These are phyloP conservation scores for Lasioglossum pauxillum DNA, from an alignment of 2,888 invertebrate genomes.

Conservation along the genomic window DNA sequence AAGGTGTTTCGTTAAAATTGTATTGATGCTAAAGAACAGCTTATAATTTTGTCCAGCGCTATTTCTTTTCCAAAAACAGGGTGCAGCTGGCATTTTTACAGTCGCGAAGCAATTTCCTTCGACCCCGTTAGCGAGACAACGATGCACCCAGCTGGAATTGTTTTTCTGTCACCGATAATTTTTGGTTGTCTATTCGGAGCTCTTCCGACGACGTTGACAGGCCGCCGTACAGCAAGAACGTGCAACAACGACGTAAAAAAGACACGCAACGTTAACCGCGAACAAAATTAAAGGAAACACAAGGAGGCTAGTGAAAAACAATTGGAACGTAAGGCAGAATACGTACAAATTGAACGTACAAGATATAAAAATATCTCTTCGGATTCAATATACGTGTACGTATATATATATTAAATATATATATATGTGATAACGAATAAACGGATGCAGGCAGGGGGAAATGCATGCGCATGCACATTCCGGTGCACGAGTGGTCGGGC, in stretches of 20 bases:
- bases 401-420: conserved; percentile 59
- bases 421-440: conserved; percentile 69
- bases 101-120: not conserved
- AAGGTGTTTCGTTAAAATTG: not conserved
- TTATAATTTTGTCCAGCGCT: not conserved
- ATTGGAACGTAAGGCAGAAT: conserved; percentile 65
- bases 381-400: conserved; percentile 66
- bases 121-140: not conserved
- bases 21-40: not conserved
- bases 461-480: conserved; percentile 83
- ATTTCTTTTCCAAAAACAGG: not conserved
- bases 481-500: conserved; percentile 80
- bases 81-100: not conserved
- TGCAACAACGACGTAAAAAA: conserved; percentile 78
- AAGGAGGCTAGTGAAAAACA: conserved; percentile 55
- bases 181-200: not conserved
- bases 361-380: conserved; percentile 56
- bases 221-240: conserved; percentile 70
- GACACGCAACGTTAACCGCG: conserved; percentile 70
- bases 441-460: conserved; percentile 73
- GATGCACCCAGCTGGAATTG: not conserved
- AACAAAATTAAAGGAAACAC: conserved; percentile 63
- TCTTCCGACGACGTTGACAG: conserved; percentile 53
- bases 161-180: not conserved
- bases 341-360: conserved; percentile 67